Evolutionary conservation across 2,113 vertebrate genomes (phyloP).

Genomic region (Bubo blakistoni): DNA sequence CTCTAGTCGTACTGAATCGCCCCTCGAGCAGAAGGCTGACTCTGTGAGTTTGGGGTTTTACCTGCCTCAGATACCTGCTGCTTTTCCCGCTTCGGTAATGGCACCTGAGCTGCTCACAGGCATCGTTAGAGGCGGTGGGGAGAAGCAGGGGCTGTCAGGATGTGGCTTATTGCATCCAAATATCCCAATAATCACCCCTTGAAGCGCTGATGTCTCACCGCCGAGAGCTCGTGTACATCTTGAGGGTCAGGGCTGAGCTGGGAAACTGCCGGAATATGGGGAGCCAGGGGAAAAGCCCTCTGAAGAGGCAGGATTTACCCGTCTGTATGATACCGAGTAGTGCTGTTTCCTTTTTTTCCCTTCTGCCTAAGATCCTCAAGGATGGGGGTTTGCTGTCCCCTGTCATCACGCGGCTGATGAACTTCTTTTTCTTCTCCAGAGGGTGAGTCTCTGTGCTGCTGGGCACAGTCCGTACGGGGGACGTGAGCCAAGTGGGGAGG

Average conservation of each 20-base stretch:
- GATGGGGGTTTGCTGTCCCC: slow-evolving; percentile 83
- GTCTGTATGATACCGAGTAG: rapidly evolving
- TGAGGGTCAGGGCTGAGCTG: neutral
- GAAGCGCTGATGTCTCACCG: rapidly evolving
- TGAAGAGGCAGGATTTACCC: neutral
- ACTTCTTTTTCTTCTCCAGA: slow-evolving; percentile 87
- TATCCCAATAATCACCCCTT: neutral
- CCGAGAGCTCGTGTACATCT: rapidly evolving
- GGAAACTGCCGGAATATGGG: neutral
- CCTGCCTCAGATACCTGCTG: neutral
- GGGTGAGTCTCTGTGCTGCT: slow-evolving; percentile 70
- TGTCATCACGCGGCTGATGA: slow-evolving; percentile 82
- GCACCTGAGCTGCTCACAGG: neutral
- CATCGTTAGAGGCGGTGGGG: neutral
- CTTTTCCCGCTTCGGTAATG: neutral
- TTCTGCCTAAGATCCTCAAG: slow-evolving; percentile 84
- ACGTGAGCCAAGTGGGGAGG: neutral
- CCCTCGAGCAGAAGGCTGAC: neutral
- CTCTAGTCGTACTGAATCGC: neutral
- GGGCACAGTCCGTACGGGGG: rapidly evolving
- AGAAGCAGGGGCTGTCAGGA: neutral
- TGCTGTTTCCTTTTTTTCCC: neutral
- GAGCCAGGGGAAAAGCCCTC: neutral
- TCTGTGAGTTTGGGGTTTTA: neutral
- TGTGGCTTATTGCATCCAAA: rapidly evolving